Percentiles rank a stretch among this genome's conserved stretches.
These are phyloP conservation scores for Brachyalestes nurse DNA, from an alignment of 2,797 vertebrate genomes.

Conservation along the genomic window DNA sequence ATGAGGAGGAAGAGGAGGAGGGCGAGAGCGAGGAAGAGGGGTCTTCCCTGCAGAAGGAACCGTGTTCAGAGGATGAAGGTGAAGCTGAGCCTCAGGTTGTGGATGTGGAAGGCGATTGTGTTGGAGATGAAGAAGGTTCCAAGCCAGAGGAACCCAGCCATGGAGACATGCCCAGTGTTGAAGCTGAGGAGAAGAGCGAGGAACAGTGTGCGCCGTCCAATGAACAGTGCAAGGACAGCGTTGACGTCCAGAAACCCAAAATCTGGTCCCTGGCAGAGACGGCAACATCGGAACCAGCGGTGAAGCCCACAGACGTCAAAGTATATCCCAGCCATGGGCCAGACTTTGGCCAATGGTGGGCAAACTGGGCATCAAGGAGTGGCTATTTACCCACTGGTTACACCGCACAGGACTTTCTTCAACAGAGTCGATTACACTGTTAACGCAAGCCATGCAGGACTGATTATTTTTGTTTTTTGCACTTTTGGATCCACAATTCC, in stretches of 20 bases:
- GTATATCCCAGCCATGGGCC: slow-evolving; percentile 50
- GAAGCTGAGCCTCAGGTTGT: slow-evolving; percentile 61
- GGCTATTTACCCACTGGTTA: slow-evolving; percentile 70
- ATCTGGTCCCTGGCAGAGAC: slow-evolving; percentile 98
- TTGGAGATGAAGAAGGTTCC: slow-evolving; percentile 46
- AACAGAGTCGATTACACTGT: slow-evolving; percentile 34
- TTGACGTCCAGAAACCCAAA: slow-evolving; percentile 85
- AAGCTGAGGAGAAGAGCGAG: slow-evolving; percentile 52
- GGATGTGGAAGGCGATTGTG: slow-evolving; percentile 49
- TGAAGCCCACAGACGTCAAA: slow-evolving; percentile 61
- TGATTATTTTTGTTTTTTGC: slow-evolving; percentile 63
- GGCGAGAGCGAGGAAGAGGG: slow-evolving; percentile 74
- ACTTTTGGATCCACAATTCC: slow-evolving; percentile 74
- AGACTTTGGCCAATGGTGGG: slow-evolving; percentile 75
- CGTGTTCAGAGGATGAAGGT: slow-evolving; percentile 62
- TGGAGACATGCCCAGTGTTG: slow-evolving; percentile 25
- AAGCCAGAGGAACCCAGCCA: slow-evolving; percentile 40
- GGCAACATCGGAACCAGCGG: slow-evolving; percentile 81
- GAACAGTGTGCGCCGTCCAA: slow-evolving; percentile 47
- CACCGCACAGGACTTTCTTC: slow-evolving; percentile 66
- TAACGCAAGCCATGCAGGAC: slow-evolving; percentile 45
- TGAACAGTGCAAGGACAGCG: slow-evolving; percentile 73
- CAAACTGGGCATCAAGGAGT: slow-evolving; percentile 75
- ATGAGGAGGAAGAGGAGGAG: slow-evolving; percentile 77
- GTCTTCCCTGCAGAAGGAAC: slow-evolving; percentile 61